These are phyloP conservation scores for Macroteleia sp. DNA, from an alignment of 2,888 invertebrate genomes.

Conservation along the genomic window DNA sequence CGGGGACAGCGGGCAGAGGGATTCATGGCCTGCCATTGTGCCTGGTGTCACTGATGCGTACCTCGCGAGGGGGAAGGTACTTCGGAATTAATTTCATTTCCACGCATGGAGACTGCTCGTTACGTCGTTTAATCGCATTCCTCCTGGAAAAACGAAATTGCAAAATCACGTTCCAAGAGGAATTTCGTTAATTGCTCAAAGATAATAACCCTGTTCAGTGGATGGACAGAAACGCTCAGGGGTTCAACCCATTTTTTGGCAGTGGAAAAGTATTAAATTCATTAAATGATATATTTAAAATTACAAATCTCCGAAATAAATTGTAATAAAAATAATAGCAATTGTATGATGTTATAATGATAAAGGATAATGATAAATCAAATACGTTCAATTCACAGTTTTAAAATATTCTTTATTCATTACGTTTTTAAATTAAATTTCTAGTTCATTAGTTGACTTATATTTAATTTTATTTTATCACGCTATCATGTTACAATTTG, in stretches of 20 bases:
- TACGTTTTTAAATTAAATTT: too few species aligned
- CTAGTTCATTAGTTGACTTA: too few species aligned
- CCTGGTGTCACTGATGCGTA: conserved; percentile 74
- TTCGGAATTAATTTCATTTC: conserved; percentile 77
- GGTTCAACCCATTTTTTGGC: conserved; percentile 14
- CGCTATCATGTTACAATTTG: too few species aligned
- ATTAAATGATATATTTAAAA: conserved; percentile 3
- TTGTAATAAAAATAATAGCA: too few species aligned
- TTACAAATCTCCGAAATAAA: neutral
- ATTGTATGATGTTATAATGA: too few species aligned
- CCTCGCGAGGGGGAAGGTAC: conserved; percentile 63
- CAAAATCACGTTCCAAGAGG: conserved; percentile 55
- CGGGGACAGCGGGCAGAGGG: conserved; percentile 39
- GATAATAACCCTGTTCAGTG: conserved; percentile 47
- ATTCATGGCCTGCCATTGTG: conserved; percentile 74
- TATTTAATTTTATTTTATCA: too few species aligned
- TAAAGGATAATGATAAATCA: too few species aligned
- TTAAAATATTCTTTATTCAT: too few species aligned
- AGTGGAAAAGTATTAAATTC: neutral
- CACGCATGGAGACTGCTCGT: conserved; percentile 69
- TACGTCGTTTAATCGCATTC: conserved; percentile 63
- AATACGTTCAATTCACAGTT: too few species aligned
- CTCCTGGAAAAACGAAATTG: conserved; percentile 60
- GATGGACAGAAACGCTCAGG: conserved; percentile 14
- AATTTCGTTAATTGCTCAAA: conserved; percentile 62